Evolutionary conservation across 2,888 invertebrate genomes (phyloP).

Genomic region (Molanna angustata): DNA sequence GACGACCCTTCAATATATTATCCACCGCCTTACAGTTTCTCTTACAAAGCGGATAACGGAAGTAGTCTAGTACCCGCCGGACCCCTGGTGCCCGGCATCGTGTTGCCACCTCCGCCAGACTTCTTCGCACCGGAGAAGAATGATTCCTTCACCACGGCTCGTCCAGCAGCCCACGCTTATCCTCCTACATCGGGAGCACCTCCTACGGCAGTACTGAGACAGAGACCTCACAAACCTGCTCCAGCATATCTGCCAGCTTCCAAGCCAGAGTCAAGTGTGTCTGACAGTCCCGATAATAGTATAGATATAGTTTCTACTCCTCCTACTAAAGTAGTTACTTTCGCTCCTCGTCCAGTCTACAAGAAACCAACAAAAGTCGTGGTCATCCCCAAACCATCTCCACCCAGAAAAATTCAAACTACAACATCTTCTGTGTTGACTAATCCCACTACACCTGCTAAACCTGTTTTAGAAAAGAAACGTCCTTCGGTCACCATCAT

Average conservation of each 20-base stretch:
- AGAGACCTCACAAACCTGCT: slow-evolving; percentile 36
- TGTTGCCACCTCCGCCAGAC: slow-evolving; percentile 83
- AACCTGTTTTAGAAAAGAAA: slow-evolving; percentile 43
- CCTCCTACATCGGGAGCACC: slow-evolving; percentile 41
- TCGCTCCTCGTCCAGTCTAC: slow-evolving; percentile 18
- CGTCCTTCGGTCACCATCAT: slow-evolving; percentile 45
- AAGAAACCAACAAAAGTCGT: slow-evolving; percentile 24
- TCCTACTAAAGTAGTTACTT: slow-evolving; percentile 24
- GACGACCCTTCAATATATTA: slow-evolving; percentile 90
- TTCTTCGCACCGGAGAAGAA: slow-evolving; percentile 73
- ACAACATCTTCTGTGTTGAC: slow-evolving; percentile 45
- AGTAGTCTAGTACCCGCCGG: slow-evolving; percentile 73
- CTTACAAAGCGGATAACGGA: slow-evolving; percentile 75
- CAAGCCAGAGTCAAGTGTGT: slow-evolving; percentile 15
- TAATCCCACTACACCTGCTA: slow-evolving; percentile 46
- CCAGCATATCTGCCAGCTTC: slow-evolving; percentile 19
- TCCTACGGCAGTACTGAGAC: slow-evolving; percentile 43
- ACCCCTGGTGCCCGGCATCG: slow-evolving; percentile 84
- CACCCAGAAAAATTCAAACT: slow-evolving; percentile 42
- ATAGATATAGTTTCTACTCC: slow-evolving; percentile 25
- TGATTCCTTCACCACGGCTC: slow-evolving; percentile 39
- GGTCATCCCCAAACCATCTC: slow-evolving; percentile 24
- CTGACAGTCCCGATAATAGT: slow-evolving; percentile 26
- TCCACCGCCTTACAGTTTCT: slow-evolving; percentile 88
- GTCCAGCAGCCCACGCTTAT: slow-evolving; percentile 27